Evolutionary conservation across 2,888 invertebrate genomes (phyloP), one percentile per base, ranked within the genome.

Genomic region (Drosophila atripex): DNA sequence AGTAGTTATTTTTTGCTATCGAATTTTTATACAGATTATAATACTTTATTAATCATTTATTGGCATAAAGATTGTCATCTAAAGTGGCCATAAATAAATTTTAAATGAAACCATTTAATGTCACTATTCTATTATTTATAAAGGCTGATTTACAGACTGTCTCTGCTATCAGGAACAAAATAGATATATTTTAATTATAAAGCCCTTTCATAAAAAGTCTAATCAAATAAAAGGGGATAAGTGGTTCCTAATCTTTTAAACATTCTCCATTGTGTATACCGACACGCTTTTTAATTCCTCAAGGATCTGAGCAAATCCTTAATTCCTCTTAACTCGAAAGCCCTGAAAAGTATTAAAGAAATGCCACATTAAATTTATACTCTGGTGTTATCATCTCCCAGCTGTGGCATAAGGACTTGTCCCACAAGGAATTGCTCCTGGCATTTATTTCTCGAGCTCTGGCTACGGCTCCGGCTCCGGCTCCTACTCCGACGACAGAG

Each of bases 391-490:
- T 28, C 60, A n/a, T 9, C 39, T n/a, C 16, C n/a, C 6, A 49
- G 60, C 60, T 41, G 57, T 28, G 60, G 60, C 32, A 47, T 61
- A 61, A 39, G 30, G 57, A 47, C 41, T 6, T 21, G 57, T 23
- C 56, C 47, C 60, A 9, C 16, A n/a, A 47, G 47, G 30, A 57
- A 23, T 56, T 12, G 39, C 60, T 61, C 16, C 21, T 38, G 63
- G 51, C 63, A 38, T 46, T 60, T 46, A 47, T 60, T 60, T 46
- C 45, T 21, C 21, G 3, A 21, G 21, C 21, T 21, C 21, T 3
- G 3, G 21, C 21, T 21, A 2, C 2, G 21, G 21, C 21, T 21
- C 21, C 21, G n/a, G n/a, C 18, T 18, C 38, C 18, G 11, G 5
- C 16, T 18, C 18, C 18, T 4, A 23, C 21, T 14, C 21, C 21